Conservation (phyloP, 2,113 vertebrate genomes). For the Meleagris gallopavo region DNA sequence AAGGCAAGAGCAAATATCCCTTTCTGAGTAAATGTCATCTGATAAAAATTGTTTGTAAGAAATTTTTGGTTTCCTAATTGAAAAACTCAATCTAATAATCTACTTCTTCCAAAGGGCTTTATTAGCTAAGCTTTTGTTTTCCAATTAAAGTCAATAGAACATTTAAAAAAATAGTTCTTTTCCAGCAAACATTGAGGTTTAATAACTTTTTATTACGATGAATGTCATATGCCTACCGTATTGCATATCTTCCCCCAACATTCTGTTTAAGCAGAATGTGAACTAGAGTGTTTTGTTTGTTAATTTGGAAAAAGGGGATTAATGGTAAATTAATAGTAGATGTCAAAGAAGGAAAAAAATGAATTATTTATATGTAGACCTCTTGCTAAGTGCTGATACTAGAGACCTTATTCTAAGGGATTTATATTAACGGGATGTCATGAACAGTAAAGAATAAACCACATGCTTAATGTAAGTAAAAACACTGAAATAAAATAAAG, state of each 20-base stretch:
- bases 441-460: neutral
- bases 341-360: neutral
- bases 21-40: neutral
- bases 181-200: neutral
- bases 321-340: neutral
- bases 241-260: neutral
- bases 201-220: neutral
- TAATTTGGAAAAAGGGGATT: neutral
- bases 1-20: neutral
- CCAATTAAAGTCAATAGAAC: neutral
- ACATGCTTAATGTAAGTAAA: neutral
- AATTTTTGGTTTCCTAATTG: neutral
- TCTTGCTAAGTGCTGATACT: neutral
- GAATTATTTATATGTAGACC: neutral
- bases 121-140: neutral
- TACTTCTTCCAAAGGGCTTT: neutral
- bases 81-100: neutral
- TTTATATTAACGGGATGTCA: neutral
- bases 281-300: neutral
- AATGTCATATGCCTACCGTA: neutral
- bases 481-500: neutral
- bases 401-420: neutral
- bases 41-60: neutral
- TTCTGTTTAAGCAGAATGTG: neutral
- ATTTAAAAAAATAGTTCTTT: neutral